These are phyloP conservation scores for Formica selysi DNA, from an alignment of 1,140 invertebrate species.

Conservation along the genomic window DNA sequence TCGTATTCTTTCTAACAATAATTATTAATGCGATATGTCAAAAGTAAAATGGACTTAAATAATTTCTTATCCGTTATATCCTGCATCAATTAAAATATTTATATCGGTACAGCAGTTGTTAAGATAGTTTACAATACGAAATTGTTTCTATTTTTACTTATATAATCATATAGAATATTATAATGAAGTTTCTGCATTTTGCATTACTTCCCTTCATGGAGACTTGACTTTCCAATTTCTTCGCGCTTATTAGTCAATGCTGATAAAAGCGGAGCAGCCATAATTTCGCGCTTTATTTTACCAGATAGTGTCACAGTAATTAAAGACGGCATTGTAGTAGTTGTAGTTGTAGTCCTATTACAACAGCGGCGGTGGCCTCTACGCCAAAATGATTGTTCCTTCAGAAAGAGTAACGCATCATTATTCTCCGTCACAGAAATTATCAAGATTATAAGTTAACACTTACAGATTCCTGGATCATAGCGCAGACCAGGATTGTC, in stretches of 20 bases:
- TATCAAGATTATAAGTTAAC: neutral
- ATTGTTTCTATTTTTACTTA: too few relatives aligned
- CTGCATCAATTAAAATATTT: too few relatives aligned
- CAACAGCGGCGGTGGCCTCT: too few relatives aligned
- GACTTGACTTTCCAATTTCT: neutral
- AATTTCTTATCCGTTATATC: too few relatives aligned
- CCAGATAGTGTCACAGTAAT: too few relatives aligned
- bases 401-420: neutral
- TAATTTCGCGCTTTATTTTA: slow-evolving; percentile 16
- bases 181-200: neutral
- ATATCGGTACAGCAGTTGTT: too few relatives aligned
- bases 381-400: too few relatives aligned
- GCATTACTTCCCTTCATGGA: neutral
- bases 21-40: neutral
- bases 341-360: too few relatives aligned
- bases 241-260: neutral
- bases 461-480: slow-evolving; percentile 60
- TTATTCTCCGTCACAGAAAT: neutral
- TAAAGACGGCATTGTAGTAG: too few relatives aligned
- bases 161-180: too few relatives aligned
- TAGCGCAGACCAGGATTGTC: slow-evolving; percentile 63
- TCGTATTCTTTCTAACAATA: neutral
- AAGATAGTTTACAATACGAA: too few relatives aligned
- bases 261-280: neutral
- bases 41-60: too few relatives aligned